Evolutionary conservation across 2,797 vertebrate species (phyloP), one percentile per base, ranked within the genome.

Genomic region (Fistularia commersonii): DNA sequence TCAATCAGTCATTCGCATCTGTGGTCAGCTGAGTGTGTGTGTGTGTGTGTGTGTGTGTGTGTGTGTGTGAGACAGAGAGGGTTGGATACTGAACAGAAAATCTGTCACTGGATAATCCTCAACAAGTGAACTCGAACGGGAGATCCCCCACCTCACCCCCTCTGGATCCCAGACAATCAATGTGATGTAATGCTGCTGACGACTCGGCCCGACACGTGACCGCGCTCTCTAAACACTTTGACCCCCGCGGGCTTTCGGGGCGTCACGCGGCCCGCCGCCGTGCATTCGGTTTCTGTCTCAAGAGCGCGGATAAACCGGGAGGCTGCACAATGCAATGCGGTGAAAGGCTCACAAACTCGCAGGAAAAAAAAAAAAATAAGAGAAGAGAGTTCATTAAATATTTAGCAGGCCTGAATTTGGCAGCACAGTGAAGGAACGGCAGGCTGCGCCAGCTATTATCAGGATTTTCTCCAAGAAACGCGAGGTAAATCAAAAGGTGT

Each of bases 1-100:
- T 57, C 64, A 77, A 56, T 69, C 63, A 71, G 57, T 71, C 61
- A 69, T 65, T 64, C 64, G 67, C 51, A 61, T 71, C 63, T 54
- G 64, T 53, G 45, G 57, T 69, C 51, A 66, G 54, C 50, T 31
- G 48, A 61, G 11, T 32, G 6, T 41, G 8, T 8, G 11, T 3
- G 6, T 31, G 37, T 36, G 14, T 37, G 44, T 6, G 11, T 41
- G 43, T 8, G 23, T 13, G 41, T 36, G 40, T 44, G 8, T 8
- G 32, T 13, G 42, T n/a, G 5, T 3, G 11, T 7, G 13, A 12
- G 8, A 54, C 11, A 12, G 5, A 51, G 13, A 32, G 32, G 45
- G 36, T 32, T 8, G 12, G 2, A 37, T 12, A 45, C 8, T 48
- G 12, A 6, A 45, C 11, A 46, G 12, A 35, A 61, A 57, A n/a